phyloP scores from a whole-genome alignment of 2,888 invertebrate species.

The Malthinus flaveolus region DNA sequence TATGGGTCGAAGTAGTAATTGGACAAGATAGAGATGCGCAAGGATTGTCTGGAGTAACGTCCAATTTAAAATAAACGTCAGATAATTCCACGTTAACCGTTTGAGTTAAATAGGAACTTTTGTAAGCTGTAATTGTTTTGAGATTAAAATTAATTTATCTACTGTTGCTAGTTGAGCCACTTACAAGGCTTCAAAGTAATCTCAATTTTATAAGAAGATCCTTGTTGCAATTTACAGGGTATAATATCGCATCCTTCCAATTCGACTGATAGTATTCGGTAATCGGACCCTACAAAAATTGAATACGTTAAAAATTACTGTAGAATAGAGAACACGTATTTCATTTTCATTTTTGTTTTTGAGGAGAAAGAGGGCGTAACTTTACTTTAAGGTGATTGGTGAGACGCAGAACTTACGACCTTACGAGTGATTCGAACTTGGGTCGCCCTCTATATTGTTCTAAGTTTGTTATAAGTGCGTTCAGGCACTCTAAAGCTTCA shows the following conservation, averaged over 20 bases:
- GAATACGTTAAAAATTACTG: too few species aligned
- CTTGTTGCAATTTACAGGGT: conserved; percentile 32
- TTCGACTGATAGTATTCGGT: conserved; percentile 28
- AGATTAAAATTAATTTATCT: neutral
- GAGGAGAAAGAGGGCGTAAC: too few species aligned
- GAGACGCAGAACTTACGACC: too few species aligned
- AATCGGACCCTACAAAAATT: conserved; percentile 29
- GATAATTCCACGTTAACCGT: conserved; percentile 18
- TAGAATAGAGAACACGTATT: too few species aligned
- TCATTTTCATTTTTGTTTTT: too few species aligned
- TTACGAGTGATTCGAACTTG: too few species aligned
- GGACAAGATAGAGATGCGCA: conserved; percentile 31
- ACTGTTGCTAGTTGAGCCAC: conserved; percentile 3
- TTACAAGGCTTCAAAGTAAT: conserved; percentile 33
- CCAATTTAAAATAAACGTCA: conserved; percentile 15
- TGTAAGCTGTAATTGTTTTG: conserved; percentile 12
- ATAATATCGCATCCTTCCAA: conserved; percentile 32
- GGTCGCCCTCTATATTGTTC: too few species aligned
- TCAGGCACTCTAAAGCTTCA: too few species aligned
- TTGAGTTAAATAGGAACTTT: conserved; percentile 21
- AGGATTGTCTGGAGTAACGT: conserved; percentile 29
- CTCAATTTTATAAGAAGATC: conserved; percentile 21
- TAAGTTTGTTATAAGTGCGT: too few species aligned
- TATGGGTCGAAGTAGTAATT: neutral
- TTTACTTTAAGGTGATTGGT: too few species aligned